phyloP scores from a whole-genome alignment of 23 tunicate genomes.

The Trididemnum nubilum region DNA sequence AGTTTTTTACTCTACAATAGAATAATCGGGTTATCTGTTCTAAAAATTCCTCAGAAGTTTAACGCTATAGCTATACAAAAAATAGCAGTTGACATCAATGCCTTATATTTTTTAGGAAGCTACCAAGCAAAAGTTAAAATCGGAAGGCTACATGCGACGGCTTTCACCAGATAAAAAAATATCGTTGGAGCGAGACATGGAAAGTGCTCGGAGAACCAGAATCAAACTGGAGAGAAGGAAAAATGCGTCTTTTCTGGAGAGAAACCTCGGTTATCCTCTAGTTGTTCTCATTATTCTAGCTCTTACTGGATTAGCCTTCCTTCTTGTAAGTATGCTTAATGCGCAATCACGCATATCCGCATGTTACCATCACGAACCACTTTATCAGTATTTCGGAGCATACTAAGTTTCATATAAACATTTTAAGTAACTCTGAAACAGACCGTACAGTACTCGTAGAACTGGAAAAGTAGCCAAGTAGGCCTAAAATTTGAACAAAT shows the following conservation, averaged over 20 bases:
- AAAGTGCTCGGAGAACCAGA: conserved; percentile 34
- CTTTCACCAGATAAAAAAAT: background rate
- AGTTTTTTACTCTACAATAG: too few species aligned
- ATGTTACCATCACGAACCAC: too few species aligned
- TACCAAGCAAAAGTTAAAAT: conserved; percentile 43
- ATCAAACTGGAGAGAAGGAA: conserved; percentile 65
- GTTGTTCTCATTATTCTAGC: conserved; percentile 61
- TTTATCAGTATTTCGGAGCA: background rate
- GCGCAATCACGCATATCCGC: background rate
- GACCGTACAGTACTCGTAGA: too few species aligned
- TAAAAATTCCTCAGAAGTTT: too few species aligned
- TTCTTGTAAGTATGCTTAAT: conserved; percentile 75
- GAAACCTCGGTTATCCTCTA: conserved; percentile 80
- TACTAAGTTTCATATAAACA: too few species aligned
- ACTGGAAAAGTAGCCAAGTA: too few species aligned
- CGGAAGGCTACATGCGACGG: conserved; percentile 18
- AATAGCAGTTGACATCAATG: too few species aligned
- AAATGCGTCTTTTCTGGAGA: conserved; percentile 74
- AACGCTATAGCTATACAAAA: too few species aligned
- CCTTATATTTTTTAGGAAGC: conserved; percentile 53
- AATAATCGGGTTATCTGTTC: too few species aligned
- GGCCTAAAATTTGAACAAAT: too few species aligned
- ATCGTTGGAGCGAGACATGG: conserved; percentile 30
- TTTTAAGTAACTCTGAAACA: too few species aligned
- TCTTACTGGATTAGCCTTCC: conserved; percentile 78